Evolutionary conservation across 2,113 vertebrate genomes (phyloP).

Genomic region (Corynorhinus townsendii): DNA sequence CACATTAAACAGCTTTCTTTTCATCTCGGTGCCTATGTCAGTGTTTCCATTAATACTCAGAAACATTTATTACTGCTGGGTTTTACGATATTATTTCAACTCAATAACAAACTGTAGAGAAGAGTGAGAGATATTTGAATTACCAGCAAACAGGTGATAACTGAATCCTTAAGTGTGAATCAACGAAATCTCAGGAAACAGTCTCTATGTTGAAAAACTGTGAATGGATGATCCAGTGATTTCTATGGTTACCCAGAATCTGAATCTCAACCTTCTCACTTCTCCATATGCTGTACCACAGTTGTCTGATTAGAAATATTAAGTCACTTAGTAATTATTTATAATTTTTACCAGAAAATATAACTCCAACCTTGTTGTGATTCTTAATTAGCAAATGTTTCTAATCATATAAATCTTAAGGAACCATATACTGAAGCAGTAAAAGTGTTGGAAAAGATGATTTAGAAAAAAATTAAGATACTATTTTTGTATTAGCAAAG

Average conservation of each 20-base stretch:
- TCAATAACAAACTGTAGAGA: neutral
- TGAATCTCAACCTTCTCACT: neutral
- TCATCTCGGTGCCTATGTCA: neutral
- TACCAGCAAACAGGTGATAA: neutral
- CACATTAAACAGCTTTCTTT: neutral
- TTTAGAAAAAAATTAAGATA: neutral
- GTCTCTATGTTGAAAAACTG: neutral
- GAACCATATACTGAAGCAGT: neutral
- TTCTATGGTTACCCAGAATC: neutral
- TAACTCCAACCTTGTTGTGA: neutral
- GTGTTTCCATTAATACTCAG: neutral
- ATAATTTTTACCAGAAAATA: neutral
- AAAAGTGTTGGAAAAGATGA: neutral
- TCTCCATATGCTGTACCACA: neutral
- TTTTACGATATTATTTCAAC: neutral
- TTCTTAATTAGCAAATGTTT: conserved; percentile 10
- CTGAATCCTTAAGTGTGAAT: neutral
- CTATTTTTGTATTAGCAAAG: neutral
- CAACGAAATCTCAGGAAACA: neutral
- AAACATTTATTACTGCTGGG: neutral
- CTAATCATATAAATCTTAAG: neutral
- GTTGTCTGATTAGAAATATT: neutral
- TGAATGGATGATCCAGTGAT: neutral
- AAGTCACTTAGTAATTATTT: neutral
- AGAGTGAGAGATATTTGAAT: neutral